phyloP scores from a whole-genome alignment of 1,140 invertebrate genomes.

The Procambarus clarkii region DNA sequence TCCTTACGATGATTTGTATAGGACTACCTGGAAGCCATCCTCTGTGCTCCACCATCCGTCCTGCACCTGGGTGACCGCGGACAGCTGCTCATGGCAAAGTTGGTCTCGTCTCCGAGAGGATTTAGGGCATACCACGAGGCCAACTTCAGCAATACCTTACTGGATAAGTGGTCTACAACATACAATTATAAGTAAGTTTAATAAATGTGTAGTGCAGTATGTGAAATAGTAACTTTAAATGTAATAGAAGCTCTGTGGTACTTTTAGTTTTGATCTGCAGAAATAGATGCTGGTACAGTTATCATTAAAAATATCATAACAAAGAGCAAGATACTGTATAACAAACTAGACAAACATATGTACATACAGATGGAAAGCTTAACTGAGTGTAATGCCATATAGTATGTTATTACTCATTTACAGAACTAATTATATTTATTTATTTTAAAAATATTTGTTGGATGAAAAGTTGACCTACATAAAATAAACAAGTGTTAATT shows the following conservation, averaged over 20 bases:
- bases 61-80: constrained; percentile 89
- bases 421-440: too few relatives aligned
- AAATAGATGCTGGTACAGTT: too few relatives aligned
- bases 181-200: constrained; percentile 83
- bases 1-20: constrained; percentile 73
- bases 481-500: too few relatives aligned
- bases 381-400: too few relatives aligned
- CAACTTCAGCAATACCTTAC: constrained; percentile 84
- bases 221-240: too few relatives aligned
- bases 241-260: background rate
- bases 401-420: too few relatives aligned
- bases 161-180: constrained; percentile 85
- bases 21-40: constrained; percentile 86
- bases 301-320: too few relatives aligned
- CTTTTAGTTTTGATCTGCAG: background rate
- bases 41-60: constrained; percentile 84
- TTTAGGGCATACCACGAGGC: constrained; percentile 83
- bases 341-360: too few relatives aligned
- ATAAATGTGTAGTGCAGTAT: background rate
- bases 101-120: constrained; percentile 85
- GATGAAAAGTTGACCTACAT: too few relatives aligned
- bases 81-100: constrained; percentile 86
- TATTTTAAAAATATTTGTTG: too few relatives aligned
- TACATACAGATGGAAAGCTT: too few relatives aligned
- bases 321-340: too few relatives aligned